Base-by-base conservation (phyloP, 2,888 invertebrate genomes). In the Phaonia tiefii region DNA sequence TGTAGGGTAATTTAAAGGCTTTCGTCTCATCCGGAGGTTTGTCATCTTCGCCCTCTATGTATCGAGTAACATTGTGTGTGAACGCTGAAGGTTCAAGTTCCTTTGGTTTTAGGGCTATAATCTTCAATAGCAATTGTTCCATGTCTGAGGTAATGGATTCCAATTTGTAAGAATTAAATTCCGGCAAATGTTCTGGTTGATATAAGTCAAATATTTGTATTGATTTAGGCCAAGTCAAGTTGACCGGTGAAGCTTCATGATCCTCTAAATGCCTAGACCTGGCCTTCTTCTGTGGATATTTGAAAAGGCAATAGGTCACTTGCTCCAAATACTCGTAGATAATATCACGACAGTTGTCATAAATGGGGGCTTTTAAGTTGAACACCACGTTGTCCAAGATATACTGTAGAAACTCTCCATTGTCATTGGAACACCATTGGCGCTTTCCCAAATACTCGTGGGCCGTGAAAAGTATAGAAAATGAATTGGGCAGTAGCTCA, bases 261-360 rank as follows among this genome's bases (percentile, higher is more conserved):
- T 89, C 88, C 83, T 88, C 88, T 65, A 89, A 86, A 71, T 89
- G 88, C 0, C 92, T 91, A 0, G 92, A 86, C 84, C 92, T 76
- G 85, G 93, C 86, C 94, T 95, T 88, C 87, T 94, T 95, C 76
- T 93, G 94, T 0, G 96, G 96, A 91, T 96, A 95, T 0, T 95
- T 95, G 89, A 95, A 98, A 1, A 98, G 91, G 89, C 98, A 98
- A 89, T 94, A 97, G 78, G 93, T 92, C 84, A 92, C 92, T 91
- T 98, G 98, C 87, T 98, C 98, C 87, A 98, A 92, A 84, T 95
- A 94, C 84, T 95, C 95, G 78, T 93, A 93, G 1, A 97, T 92
- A 87, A 95, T 94, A 86, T 95, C 94, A 58, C 94, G 91, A 31
- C 93, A 92, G 58, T 92, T 91, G 20, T 93, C 93, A 63, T 94